Base-by-base conservation (phyloP, 2,113 vertebrate genomes). In the Indicator maculatus region DNA sequence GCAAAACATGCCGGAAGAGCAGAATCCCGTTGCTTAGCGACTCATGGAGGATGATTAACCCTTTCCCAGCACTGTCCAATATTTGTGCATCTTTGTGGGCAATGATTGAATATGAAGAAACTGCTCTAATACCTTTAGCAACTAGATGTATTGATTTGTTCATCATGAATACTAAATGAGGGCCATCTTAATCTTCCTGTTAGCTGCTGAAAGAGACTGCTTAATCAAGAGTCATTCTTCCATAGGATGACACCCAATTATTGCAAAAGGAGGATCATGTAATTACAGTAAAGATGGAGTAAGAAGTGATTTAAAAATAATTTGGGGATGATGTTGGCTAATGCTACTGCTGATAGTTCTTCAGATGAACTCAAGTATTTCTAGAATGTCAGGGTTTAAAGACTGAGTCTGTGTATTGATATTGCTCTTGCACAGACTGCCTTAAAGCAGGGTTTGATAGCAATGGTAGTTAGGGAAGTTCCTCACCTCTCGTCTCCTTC, bases 11-110 rank as follows among this genome's bases (percentile, higher is more conserved):
- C 67, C 58, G 1, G 23, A 75, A 50, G 50, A 95, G 74, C 85
- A 95, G 88, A 83, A 33, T 86, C 55, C 30, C 0, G 83, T 95
- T 96, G 95, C 95, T 78, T 94, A 95, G 96, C 36, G 14, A 96
- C 95, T 61, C 0, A 0, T 53, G 38, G 50, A 67, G 52, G 73
- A 64, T 83, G n/a, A 79, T 95, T 97, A 96, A 96, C 94, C 77
- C 90, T 70, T 91, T 92, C 47, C 65, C 39, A 69, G 41, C 16
- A 6, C 47, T 31, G 45, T 38, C 74, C 63, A n/a, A 0, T 44
- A 13, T 53, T 70, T 81, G 50, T 16, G 1, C 2, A 2, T 39
- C 69, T 45, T 10, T 92, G 39, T 41, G 21, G 45, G 60, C 60
- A 60, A 38, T 63, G 50, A 75, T 27, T 56, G 56, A 75, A 59